Evolutionary conservation across 1,140 invertebrate genomes (phyloP).

Genomic region (Bursaphelenchus mucronatus): DNA sequence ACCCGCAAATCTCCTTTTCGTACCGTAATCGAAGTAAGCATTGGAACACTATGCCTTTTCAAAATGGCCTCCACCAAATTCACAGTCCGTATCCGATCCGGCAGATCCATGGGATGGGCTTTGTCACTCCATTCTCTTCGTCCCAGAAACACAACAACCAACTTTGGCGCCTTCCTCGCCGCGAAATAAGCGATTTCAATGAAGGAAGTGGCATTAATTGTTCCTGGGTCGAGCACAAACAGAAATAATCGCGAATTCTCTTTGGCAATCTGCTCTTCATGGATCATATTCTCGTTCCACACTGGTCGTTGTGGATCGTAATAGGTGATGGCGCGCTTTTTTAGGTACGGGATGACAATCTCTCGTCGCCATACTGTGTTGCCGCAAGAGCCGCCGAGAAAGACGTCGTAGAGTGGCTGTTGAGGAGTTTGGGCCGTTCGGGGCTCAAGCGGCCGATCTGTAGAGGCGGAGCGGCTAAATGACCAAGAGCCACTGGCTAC

Average conservation of each 20-base stretch:
- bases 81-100: conserved; percentile 43
- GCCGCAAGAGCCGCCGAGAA: conserved; percentile 58
- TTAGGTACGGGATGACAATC: conserved; percentile 60
- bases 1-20: not conserved
- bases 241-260: conserved; percentile 59
- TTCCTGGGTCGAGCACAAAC: conserved; percentile 59
- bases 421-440: not conserved
- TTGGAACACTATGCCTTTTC: conserved; percentile 51
- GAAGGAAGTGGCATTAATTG: conserved; percentile 59
- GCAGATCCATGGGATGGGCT: conserved; percentile 55
- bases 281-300: conserved; percentile 59
- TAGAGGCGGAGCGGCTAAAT: conserved; percentile 1
- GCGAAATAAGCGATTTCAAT: conserved; percentile 60
- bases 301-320: conserved; percentile 56
- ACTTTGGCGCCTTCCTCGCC: conserved; percentile 55
- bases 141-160: conserved; percentile 59
- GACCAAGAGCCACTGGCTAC: conserved; percentile 6
- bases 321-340: conserved; percentile 55
- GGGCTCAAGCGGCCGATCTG: not conserved
- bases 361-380: conserved; percentile 50
- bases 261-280: conserved; percentile 52
- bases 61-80: conserved; percentile 52
- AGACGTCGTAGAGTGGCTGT: conserved; percentile 53
- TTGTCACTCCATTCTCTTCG: conserved; percentile 56
- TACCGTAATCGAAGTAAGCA: conserved; percentile 49